phyloP scores from a whole-genome alignment of 2,113 vertebrate species.

The Plestiodon gilberti region DNA sequence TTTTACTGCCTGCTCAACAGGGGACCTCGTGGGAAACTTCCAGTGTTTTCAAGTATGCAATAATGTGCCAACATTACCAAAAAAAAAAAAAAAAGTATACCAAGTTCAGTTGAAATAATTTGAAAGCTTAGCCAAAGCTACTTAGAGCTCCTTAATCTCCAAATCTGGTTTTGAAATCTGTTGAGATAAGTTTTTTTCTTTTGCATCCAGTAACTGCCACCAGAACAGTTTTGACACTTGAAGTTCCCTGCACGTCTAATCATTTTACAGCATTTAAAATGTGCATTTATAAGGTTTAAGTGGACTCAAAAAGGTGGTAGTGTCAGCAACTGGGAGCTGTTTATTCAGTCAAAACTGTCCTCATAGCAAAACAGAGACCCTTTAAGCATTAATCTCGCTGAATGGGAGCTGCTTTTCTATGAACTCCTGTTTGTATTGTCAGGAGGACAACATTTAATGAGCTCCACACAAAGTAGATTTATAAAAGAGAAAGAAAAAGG shows the following conservation, averaged over 20 bases:
- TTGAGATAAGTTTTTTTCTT: not conserved
- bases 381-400: not conserved
- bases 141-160: not conserved
- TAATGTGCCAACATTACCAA: not conserved
- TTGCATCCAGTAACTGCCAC: not conserved
- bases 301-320: not conserved
- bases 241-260: not conserved
- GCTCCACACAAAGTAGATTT: not conserved
- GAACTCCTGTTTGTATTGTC: not conserved
- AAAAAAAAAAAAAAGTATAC: not conserved
- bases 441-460: not conserved
- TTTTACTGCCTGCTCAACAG: not conserved
- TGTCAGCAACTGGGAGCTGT: not conserved
- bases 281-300: not conserved
- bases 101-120: not conserved
- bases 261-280: not conserved
- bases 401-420: no score
- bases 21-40: not conserved
- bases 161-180: slow-evolving; percentile 5
- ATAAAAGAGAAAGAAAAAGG: not conserved
- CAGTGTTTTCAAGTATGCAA: not conserved
- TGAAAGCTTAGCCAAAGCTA: not conserved
- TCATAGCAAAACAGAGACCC: not conserved
- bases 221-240: accelerated
- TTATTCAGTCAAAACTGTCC: not conserved